Conservation (phyloP, 2,113 vertebrate species). For the Oxyruncus cristatus region DNA sequence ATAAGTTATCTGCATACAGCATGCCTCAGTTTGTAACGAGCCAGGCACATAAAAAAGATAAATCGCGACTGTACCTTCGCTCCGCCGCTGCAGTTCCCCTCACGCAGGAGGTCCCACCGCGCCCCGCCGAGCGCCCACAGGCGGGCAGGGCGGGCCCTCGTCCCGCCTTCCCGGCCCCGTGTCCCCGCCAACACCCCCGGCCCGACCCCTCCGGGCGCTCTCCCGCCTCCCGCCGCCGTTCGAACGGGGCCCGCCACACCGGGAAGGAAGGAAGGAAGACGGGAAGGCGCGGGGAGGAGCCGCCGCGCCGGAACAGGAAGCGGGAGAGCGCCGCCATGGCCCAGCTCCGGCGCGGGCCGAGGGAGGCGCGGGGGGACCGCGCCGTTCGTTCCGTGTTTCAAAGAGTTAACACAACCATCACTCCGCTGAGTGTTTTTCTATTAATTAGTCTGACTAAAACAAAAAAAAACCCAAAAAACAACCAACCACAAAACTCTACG, state of each 20-base stretch:
- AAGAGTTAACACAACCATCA: fast-evolving
- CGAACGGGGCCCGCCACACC: not conserved
- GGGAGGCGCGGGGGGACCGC: too few relatives aligned
- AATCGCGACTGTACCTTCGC: too few relatives aligned
- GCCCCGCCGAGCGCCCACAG: not conserved
- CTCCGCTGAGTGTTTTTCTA: fast-evolving
- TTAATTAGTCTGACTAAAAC: not conserved
- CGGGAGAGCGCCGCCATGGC: fast-evolving
- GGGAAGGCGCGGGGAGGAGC: not conserved
- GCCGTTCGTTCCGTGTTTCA: too few relatives aligned
- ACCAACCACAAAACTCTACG: fast-evolving
- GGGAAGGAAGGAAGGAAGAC: not conserved
- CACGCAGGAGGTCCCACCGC: not conserved
- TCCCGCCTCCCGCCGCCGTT: not conserved
- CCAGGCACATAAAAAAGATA: fast-evolving
- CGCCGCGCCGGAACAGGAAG: not conserved
- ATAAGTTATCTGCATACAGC: fast-evolving
- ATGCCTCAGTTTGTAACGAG: too few relatives aligned
- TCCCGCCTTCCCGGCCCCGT: too few relatives aligned
- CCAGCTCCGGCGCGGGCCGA: too few relatives aligned
- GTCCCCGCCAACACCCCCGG: not conserved
- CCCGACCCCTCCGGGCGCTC: not conserved
- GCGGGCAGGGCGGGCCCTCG: not conserved
- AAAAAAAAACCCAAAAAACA: not conserved
- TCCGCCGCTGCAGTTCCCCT: fast-evolving